Evolutionary conservation across 2,888 invertebrate genomes (phyloP).

Genomic region (Drosophila colorata): DNA sequence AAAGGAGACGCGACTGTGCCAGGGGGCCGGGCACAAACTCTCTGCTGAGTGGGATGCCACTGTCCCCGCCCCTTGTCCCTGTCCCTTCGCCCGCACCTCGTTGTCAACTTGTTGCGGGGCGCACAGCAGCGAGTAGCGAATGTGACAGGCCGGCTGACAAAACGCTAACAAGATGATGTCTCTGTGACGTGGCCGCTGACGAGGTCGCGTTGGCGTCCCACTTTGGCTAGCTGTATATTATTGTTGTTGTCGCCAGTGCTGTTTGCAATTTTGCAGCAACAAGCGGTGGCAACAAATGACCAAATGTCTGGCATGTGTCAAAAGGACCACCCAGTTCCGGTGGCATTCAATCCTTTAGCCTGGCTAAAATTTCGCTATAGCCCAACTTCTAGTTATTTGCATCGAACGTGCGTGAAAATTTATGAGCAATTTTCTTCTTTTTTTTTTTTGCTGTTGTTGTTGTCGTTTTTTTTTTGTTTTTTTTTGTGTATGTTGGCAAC

Average conservation of each 20-base stretch:
- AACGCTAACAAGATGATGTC: conserved; percentile 79
- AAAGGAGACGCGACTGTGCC: conserved; percentile 27
- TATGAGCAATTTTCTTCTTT: conserved; percentile 49
- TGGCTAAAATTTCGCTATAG: conserved; percentile 7
- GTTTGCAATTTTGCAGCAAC: conserved; percentile 66
- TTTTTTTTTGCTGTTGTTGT: conserved; percentile 4
- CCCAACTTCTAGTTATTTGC: conserved; percentile 51
- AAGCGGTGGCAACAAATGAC: conserved; percentile 77
- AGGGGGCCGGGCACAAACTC: neutral
- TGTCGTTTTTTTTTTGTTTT: neutral
- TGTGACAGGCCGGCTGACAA: conserved; percentile 81
- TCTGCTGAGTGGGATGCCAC: conserved; percentile 1
- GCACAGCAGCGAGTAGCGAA: conserved; percentile 49
- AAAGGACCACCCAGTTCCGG: conserved; percentile 50
- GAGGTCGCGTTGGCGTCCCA: conserved; percentile 37
- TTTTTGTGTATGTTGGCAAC: conserved; percentile 39
- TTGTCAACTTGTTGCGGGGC: conserved; percentile 72
- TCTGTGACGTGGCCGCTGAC: conserved; percentile 36
- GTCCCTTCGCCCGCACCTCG: conserved; percentile 7
- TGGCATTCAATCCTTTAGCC: conserved; percentile 39
- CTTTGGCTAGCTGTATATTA: neutral
- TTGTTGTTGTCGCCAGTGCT: conserved; percentile 22
- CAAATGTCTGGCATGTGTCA: conserved; percentile 74
- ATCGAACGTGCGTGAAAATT: conserved; percentile 46
- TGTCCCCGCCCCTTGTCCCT: conserved; percentile 20